Evolutionary conservation across 2,113 vertebrate genomes (phyloP), one percentile per base, ranked within the genome.

Genomic region (Thamnophis sirtalis): DNA sequence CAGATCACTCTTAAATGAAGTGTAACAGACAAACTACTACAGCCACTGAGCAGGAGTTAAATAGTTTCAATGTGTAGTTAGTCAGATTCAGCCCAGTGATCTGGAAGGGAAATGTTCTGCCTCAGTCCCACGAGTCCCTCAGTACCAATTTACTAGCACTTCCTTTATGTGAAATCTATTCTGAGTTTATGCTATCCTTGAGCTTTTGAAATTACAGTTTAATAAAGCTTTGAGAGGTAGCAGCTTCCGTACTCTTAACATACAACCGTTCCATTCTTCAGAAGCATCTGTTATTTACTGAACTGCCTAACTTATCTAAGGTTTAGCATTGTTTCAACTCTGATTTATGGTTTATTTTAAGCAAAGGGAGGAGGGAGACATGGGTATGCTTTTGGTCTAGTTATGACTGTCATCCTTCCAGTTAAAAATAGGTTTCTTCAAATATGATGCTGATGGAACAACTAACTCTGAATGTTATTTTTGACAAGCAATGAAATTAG

Each of bases 71-170:
- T 92, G 95, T 15, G 94, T 80, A 89, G 54, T 68, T 94, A 73
- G 58, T 93, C 15, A 84, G 86, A 96, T 93, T 93, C 94, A 93
- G 91, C 94, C 94, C 95, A 95, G 90, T 96, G 96, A 97, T 95
- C 95, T 95, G 95, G 95, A 97, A 97, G 93, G 92, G 95, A 96
- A 54, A 0, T 0, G 89, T 94, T 96, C 89, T 0, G 0, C 96
- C 7, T 95, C 93, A 96, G 68, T 48, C n/a, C 91, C 87, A 93
- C 58, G 87, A 84, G 93, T 58, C 93, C n/a, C n/a, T n/a, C n/a
- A n/a, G n/a, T 91, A 80, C 86, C 43, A 28, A n/a, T 88, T 94
- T 94, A 96, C 93, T 96, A 86, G 89, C 95, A 68, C 94, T 96
- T 91, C 8, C 17, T 94, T 96, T 95, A 96, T 96, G 93, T 97